Conservation (phyloP, 2,797 vertebrate species). For the Phataginus tricuspis region DNA sequence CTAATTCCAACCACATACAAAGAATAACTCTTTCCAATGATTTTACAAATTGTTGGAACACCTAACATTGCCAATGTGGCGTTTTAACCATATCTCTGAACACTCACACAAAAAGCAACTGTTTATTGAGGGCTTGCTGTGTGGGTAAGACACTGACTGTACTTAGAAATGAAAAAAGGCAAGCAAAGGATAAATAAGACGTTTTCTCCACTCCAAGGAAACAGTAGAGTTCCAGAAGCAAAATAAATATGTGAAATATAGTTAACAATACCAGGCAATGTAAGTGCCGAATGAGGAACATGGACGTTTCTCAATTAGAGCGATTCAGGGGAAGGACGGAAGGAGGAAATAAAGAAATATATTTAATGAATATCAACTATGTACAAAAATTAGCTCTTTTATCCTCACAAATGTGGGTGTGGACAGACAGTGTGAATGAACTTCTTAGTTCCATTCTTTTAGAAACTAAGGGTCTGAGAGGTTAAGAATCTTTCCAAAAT, state of each 20-base stretch:
- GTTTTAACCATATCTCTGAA: background rate
- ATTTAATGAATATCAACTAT: background rate
- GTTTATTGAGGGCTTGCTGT: background rate
- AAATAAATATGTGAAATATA: background rate
- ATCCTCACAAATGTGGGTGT: background rate
- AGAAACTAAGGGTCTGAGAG: background rate
- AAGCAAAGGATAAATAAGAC: background rate
- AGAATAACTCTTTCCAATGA: background rate
- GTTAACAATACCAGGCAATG: background rate
- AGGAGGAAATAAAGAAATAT: background rate
- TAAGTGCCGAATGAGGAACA: background rate
- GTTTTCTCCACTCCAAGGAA: background rate
- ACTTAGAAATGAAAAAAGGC: background rate
- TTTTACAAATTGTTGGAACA: background rate
- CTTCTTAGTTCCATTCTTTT: background rate
- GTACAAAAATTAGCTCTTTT: background rate
- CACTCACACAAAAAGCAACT: background rate
- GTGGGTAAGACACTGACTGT: background rate
- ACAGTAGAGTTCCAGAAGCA: background rate
- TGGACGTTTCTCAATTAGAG: background rate
- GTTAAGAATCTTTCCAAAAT: background rate
- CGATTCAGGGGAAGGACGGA: background rate
- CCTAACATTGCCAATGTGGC: background rate
- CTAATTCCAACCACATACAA: background rate
- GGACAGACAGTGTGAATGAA: background rate